Percentiles rank a stretch among this genome's conserved stretches.
Evolutionary conservation across 1,140 invertebrate species (phyloP).

Genomic region (Brachionus calyciflorus): DNA sequence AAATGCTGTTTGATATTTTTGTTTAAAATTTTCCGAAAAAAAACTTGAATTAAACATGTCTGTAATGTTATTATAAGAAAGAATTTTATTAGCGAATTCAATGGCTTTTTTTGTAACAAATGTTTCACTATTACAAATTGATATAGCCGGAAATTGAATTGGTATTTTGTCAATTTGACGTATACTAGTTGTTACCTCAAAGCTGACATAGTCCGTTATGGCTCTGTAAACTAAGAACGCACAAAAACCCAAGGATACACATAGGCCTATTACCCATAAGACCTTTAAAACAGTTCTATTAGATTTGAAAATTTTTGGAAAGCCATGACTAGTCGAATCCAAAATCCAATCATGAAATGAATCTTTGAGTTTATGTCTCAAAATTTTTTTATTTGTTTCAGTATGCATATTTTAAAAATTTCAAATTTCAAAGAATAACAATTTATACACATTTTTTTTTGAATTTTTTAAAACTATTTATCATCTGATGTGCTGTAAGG

Average conservation of each 20-base stretch:
- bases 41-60: slow-evolving; percentile 3
- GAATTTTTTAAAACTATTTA: too few species aligned
- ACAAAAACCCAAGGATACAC: not conserved
- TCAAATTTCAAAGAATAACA: too few species aligned
- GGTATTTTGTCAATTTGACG: not conserved
- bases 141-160: not conserved
- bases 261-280: not conserved
- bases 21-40: not conserved
- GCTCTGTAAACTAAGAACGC: not conserved
- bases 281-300: not conserved
- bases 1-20: not conserved
- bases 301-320: slow-evolving; percentile 8
- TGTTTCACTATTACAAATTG: not conserved
- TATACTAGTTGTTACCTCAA: not conserved
- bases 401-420: too few species aligned
- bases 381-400: too few species aligned
- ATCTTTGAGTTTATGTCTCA: too few species aligned
- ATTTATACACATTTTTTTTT: too few species aligned
- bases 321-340: slow-evolving; percentile 8
- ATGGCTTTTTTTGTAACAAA: not conserved
- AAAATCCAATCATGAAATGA: not conserved
- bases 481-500: too few species aligned
- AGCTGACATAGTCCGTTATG: not conserved
- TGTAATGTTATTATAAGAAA: not conserved
- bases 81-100: not conserved